Conservation (phyloP, 2,797 vertebrate genomes). For the Poliocrania exsul region DNA sequence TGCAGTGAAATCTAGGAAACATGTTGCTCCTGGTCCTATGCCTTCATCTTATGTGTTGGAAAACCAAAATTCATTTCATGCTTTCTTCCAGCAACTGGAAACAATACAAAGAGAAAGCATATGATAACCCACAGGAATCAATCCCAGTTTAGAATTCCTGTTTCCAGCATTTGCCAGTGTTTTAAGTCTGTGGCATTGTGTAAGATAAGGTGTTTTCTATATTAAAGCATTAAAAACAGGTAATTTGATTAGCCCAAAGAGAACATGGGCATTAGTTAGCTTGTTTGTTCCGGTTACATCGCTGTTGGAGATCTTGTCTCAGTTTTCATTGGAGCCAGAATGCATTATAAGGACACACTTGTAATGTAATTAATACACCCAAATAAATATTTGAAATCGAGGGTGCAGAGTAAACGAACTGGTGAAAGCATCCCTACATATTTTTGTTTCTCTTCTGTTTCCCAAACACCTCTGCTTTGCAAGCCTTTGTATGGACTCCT, state of each 20-base stretch:
- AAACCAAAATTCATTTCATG: neutral
- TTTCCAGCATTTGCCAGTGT: neutral
- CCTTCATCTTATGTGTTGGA: fast-evolving
- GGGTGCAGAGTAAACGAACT: neutral
- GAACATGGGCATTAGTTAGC: neutral
- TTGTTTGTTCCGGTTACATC: neutral
- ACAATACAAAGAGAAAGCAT: neutral
- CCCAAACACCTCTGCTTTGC: neutral
- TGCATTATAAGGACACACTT: neutral
- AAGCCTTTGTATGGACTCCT: fast-evolving
- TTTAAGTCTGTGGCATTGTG: neutral
- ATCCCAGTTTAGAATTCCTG: neutral
- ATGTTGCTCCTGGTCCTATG: neutral
- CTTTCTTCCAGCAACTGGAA: neutral
- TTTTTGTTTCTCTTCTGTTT: neutral
- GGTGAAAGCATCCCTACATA: neutral
- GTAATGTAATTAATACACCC: neutral
- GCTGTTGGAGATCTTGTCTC: neutral
- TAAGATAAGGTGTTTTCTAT: neutral
- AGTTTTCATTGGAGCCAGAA: neutral
- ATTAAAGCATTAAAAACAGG: neutral
- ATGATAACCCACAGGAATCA: neutral
- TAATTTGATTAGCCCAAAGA: neutral
- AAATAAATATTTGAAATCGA: neutral
- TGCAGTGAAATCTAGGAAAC: neutral